Evolutionary conservation across 2,888 invertebrate genomes (phyloP), one percentile per base, ranked within the genome.

Genomic region (Pachymerium ferrugineum): DNA sequence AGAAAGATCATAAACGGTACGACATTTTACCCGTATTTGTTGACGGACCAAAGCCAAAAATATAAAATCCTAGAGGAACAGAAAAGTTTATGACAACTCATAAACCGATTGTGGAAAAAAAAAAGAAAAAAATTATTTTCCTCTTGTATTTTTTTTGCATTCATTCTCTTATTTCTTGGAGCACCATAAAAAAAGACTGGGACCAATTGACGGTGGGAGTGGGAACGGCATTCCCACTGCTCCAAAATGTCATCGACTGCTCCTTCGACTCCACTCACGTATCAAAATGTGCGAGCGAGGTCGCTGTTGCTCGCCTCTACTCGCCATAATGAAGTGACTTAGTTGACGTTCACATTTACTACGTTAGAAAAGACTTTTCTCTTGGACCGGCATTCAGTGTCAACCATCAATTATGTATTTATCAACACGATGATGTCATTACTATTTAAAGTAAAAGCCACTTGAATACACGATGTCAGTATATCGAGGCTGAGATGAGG

Each of bases 1-100:
- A 62, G 22, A 31, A 68, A 31, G 28, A 73, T 35, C 67, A 73
- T 22, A 62, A 62, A 22, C 62, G 73, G 73, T 73, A 73, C 62
- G 33, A 67, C 25, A 67, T 67, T 67, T 67, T 35, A 8, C 35
- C 35, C 12, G 35, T 12, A 35, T 35, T 12, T 35, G n/a, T n/a
- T n/a, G n/a, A n/a, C n/a, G n/a, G n/a, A n/a, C n/a, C n/a, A n/a
- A 72, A 71, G 71, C 28, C 25, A 14, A 47, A 3, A 47, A 47
- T 5, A 47, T 47, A 47, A 16, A n/a, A n/a, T n/a, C n/a, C n/a
- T n/a, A n/a, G n/a, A n/a, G n/a, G n/a, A n/a, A n/a, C n/a, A n/a
- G n/a, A n/a, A n/a, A n/a, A n/a, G n/a, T n/a, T n/a, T n/a, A n/a
- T n/a, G n/a, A n/a, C n/a, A n/a, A n/a, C n/a, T n/a, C n/a, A n/a